These are phyloP conservation scores for Hofmannophila pseudospretella DNA, from an alignment of 2,888 invertebrate species.

Conservation along the genomic window DNA sequence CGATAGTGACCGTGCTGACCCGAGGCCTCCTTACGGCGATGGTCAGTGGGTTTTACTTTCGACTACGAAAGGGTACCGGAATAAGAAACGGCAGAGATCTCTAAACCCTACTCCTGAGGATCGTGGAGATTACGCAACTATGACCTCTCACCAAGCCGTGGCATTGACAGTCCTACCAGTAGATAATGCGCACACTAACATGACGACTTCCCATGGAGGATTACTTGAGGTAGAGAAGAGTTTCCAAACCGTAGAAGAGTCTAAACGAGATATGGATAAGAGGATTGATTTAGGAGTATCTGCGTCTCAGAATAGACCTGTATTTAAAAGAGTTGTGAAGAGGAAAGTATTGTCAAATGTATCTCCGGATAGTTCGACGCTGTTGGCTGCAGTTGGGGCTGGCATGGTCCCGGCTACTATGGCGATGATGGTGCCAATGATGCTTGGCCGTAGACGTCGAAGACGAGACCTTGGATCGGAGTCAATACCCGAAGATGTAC, in stretches of 20 bases:
- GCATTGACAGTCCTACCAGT: slow-evolving; percentile 86
- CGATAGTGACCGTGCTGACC: slow-evolving; percentile 63
- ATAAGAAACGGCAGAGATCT: slow-evolving; percentile 68
- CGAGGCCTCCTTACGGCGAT: slow-evolving; percentile 81
- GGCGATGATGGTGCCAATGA: slow-evolving; percentile 89
- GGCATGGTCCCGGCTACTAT: slow-evolving; percentile 89
- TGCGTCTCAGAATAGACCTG: slow-evolving; percentile 43
- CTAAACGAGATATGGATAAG: slow-evolving; percentile 60
- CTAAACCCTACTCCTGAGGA: slow-evolving; percentile 41
- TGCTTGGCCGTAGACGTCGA: slow-evolving; percentile 76
- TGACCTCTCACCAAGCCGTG: slow-evolving; percentile 75
- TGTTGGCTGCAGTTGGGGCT: slow-evolving; percentile 85
- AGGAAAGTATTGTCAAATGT: slow-evolving; percentile 51
- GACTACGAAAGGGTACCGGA: slow-evolving; percentile 86
- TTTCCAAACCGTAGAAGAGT: slow-evolving; percentile 83
- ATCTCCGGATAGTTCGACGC: slow-evolving; percentile 77
- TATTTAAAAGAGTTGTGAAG: slow-evolving; percentile 44
- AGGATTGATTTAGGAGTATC: slow-evolving; percentile 49
- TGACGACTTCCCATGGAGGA: slow-evolving; percentile 85
- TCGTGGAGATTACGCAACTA: slow-evolving; percentile 36
- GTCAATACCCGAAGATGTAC: slow-evolving; percentile 20
- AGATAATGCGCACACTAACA: slow-evolving; percentile 78
- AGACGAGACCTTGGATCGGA: slow-evolving; percentile 37
- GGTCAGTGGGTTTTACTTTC: slow-evolving; percentile 88
- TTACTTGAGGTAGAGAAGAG: slow-evolving; percentile 85